phyloP scores from a whole-genome alignment of 2,113 vertebrate genomes.

The Festucalex cinctus region DNA sequence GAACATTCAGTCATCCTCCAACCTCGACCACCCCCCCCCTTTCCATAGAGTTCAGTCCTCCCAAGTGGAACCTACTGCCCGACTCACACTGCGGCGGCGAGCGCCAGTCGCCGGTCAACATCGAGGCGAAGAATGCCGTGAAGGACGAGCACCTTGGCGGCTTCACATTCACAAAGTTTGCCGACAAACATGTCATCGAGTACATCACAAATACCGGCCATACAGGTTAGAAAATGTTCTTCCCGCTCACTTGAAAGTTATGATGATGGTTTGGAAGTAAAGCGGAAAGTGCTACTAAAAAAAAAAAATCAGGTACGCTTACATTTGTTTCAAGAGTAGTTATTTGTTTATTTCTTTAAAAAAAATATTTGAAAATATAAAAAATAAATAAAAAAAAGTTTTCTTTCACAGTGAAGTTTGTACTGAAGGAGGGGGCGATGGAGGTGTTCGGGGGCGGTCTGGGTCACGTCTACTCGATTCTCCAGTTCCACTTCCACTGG shows the following conservation, averaged over 20 bases:
- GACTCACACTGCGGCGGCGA: conserved; percentile 17
- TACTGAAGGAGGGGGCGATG: conserved; percentile 25
- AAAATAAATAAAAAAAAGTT: too few species aligned
- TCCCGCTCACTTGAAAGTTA: background rate
- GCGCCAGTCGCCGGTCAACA: conserved; percentile 60
- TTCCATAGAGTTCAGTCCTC: conserved; percentile 12
- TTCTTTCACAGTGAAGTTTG: conserved; percentile 59
- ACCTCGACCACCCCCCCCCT: background rate
- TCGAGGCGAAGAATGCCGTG: background rate
- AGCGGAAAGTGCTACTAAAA: too few species aligned
- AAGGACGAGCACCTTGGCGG: conserved; percentile 1
- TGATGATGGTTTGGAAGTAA: background rate
- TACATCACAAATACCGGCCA: conserved; percentile 57
- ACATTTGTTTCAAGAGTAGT: too few species aligned
- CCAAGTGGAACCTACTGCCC: conserved; percentile 29
- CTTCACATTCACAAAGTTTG: conserved; percentile 46
- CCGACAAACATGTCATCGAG: conserved; percentile 41
- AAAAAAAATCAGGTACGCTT: too few species aligned
- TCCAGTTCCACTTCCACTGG: conserved; percentile 72
- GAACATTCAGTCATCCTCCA: background rate
- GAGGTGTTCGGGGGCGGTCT: conserved; percentile 54
- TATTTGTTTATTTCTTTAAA: too few species aligned
- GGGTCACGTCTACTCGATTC: conserved; percentile 38
- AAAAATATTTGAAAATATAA: too few species aligned
- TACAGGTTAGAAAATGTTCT: conserved; percentile 39